Conservation (phyloP, 2,888 invertebrate species). For the Dorcus hopei region DNA sequence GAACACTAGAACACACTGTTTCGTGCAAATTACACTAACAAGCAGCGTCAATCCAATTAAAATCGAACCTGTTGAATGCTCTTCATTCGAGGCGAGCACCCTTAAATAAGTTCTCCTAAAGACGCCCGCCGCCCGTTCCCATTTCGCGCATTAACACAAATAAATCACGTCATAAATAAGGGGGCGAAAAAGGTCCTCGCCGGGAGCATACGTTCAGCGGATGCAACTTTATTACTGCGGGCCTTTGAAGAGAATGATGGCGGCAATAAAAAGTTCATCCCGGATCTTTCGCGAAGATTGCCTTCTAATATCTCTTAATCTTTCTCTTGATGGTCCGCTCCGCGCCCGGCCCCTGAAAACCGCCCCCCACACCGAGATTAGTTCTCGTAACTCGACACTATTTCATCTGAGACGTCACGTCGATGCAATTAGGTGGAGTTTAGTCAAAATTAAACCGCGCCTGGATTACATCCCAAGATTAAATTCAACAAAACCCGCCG, state of each 20-base stretch:
- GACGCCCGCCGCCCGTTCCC: too few species aligned
- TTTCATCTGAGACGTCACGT: slow-evolving; percentile 8
- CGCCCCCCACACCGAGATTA: background rate
- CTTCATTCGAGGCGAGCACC: too few species aligned
- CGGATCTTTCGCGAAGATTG: background rate
- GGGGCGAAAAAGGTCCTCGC: too few species aligned
- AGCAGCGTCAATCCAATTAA: too few species aligned
- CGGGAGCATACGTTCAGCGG: too few species aligned
- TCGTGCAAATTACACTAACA: too few species aligned
- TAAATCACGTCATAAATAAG: too few species aligned
- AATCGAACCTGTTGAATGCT: too few species aligned
- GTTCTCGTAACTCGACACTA: slow-evolving; percentile 1
- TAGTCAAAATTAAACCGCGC: slow-evolving; percentile 28
- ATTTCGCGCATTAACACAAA: too few species aligned
- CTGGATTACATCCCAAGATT: slow-evolving; percentile 20
- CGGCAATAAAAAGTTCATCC: slow-evolving; percentile 1
- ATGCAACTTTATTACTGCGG: background rate
- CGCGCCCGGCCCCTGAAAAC: background rate
- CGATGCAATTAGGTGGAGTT: slow-evolving; percentile 28
- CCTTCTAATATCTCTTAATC: slow-evolving; percentile 3
- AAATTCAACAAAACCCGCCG: slow-evolving; percentile 11
- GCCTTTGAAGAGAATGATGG: background rate
- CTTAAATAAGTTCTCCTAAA: too few species aligned
- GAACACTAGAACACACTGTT: too few species aligned
- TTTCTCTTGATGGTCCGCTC: background rate